Base-by-base conservation (phyloP, 2,113 vertebrate species). In the Athene cunicularia region DNA sequence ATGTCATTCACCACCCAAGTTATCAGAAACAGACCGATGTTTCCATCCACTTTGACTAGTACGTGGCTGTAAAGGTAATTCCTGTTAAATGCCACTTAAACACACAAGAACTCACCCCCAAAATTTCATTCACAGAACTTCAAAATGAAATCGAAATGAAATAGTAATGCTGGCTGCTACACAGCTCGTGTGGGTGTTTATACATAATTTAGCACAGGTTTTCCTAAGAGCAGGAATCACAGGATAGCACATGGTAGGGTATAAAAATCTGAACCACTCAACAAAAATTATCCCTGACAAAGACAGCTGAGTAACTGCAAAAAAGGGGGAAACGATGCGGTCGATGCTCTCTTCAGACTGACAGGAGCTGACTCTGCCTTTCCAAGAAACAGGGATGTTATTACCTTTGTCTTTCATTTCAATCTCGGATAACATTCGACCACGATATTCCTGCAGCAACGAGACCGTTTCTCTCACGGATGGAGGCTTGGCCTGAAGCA, bases 391-490 rank as follows among this genome's bases (percentile, higher is more conserved):
- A 43, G 55, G 37, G 56, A 45, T 60, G 62, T 23, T 32, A 4
- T 63, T 62, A 24, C 53, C 70, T 55, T 24, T 32, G 32, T 35
- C 35, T 75, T 68, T 33, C 47, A 8, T 56, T 30, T 58, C 59
- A 52, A 1, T 10, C 59, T 45, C 23, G 53, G 80, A 86, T 41
- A 72, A 56, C 4, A 24, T 17, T 47, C 74, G 35, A 2, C 33
- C n/a, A 9, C 14, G 18, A 45, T 45, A 45, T 35, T 85, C 86
- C 75, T 8, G 58, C 63, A 73, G 45, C 75, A 55, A 43, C 3
- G 11, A 10, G 8, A 9, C 7, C 1, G 28, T 7, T 45, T 12
- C 27, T 19, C n/a, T 18, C 24, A 3, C 19, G 3, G 55, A 5
- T 33, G 1, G 1, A 47, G 83, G 33, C 24, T 33, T 5, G 16